These are phyloP conservation scores for Pagrus major DNA, from an alignment of 2,113 vertebrate species.

Conservation along the genomic window DNA sequence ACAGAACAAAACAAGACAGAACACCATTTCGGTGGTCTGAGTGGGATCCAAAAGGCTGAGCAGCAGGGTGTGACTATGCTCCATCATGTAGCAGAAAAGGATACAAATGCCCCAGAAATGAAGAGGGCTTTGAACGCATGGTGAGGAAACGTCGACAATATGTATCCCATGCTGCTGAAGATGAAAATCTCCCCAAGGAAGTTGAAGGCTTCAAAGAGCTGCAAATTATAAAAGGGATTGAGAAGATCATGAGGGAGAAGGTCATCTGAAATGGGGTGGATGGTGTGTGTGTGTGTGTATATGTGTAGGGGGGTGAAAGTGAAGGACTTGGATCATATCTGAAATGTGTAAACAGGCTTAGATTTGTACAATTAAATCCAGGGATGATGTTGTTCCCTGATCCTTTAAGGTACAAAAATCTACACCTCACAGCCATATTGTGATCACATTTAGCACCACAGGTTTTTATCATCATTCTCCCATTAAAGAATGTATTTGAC, in stretches of 20 bases:
- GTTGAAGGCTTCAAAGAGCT: conserved; percentile 92
- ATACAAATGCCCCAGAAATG: conserved; percentile 90
- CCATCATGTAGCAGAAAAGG: conserved; percentile 80
- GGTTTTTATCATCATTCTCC: conserved; percentile 19
- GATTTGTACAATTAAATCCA: conserved; percentile 65
- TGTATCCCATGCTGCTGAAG: conserved; percentile 91
- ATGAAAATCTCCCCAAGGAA: conserved; percentile 92
- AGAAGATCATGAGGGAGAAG: conserved; percentile 60
- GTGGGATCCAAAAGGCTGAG: conserved; percentile 26
- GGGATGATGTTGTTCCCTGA: conserved; percentile 44
- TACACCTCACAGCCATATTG: conserved; percentile 22
- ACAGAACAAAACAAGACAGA: not conserved
- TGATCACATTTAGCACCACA: conserved; percentile 7
- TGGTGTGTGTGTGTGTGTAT: not conserved
- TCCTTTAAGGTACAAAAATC: conserved; percentile 49
- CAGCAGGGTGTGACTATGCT: conserved; percentile 26
- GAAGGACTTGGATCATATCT: conserved; percentile 38
- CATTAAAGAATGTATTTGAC: conserved; percentile 5
- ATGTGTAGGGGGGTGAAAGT: conserved; percentile 17
- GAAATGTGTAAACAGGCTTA: conserved; percentile 63
- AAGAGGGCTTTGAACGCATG: conserved; percentile 89
- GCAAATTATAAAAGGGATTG: conserved; percentile 78
- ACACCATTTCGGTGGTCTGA: not conserved
- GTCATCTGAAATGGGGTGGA: conserved; percentile 48
- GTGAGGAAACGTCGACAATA: conserved; percentile 87